phyloP scores from a whole-genome alignment of 2,113 vertebrate species.

The Panthera tigris region DNA sequence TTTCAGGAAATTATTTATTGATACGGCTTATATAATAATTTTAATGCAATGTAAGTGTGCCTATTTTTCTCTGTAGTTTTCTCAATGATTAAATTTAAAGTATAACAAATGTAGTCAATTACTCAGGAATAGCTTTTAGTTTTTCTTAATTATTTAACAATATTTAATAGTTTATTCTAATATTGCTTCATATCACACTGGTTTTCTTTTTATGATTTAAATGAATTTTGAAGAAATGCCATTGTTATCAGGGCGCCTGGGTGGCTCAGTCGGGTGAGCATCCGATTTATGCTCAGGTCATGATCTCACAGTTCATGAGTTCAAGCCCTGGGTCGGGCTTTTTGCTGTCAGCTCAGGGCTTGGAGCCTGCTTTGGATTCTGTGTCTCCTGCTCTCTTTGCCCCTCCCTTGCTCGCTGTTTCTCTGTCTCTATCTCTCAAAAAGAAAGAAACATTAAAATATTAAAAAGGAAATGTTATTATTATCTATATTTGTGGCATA shows the following conservation, averaged over 20 bases:
- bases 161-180: not conserved
- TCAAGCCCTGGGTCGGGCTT: no score
- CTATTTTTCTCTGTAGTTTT: not conserved
- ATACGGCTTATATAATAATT: not conserved
- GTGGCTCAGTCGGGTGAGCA: no score
- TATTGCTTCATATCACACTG: not conserved
- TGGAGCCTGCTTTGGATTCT: no score
- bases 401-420: no score
- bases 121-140: not conserved
- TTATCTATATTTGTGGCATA: not conserved
- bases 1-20: not conserved
- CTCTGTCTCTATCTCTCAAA: no score
- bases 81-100: not conserved
- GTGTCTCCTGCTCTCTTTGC: no score
- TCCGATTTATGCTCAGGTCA: no score
- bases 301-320: no score
- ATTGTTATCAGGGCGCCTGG: not conserved
- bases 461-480: not conserved
- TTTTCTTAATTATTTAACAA: conserved; percentile 11
- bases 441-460: no score
- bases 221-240: not conserved
- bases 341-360: no score
- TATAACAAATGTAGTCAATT: not conserved
- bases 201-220: not conserved
- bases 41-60: not conserved